Base-by-base conservation (phyloP, 2,113 vertebrate genomes). In the Melospiza georgiana region DNA sequence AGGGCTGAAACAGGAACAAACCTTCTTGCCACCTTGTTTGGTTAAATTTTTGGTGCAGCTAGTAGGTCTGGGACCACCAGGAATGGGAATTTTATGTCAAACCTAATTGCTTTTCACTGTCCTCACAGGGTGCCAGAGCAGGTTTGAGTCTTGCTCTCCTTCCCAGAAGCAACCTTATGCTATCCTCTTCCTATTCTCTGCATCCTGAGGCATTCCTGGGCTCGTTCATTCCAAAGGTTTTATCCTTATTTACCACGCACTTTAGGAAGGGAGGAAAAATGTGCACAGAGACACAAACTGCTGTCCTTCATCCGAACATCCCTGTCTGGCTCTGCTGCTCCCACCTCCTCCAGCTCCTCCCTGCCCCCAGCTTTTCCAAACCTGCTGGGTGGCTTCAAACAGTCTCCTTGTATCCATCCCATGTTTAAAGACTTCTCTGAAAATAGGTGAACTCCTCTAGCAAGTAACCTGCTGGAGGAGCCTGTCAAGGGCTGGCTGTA, bases 391-490 rank as follows among this genome's bases (percentile, higher is more conserved):
- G 92, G 86, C 94, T 96, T 97, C 93, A 96, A 96, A 97, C 91
- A 93, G 91, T 96, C 94, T 96, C 94, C 96, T 96, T 97, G 94
- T 62, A 77, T 15, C 95, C 93, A 86, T 28, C 68, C 87, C 86
- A 4, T 1, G 93, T 92, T 96, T 92, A 93, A 97, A 97, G 95
- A 37, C 37, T 77, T 30, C 87, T 95, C 90, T 94, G 95, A 93
- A 96, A 96, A 87, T 69, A 96, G 96, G 78, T 96, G 85, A 96
- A 95, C 94, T 96, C 92, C 93, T 97, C 92, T 93, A 95, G 95
- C 95, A 88, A 61, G 90, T 94, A 97, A 96, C 95, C 94, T 89
- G 86, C 86, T 95, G 90, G 89, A 97, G 75, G 87, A 93, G 81
- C 90, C 81, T 95, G 95, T 94, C 93, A 95, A 96, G 94, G 90